phyloP scores from a whole-genome alignment of 1,140 invertebrate species.

The Nylanderia fulva region DNA sequence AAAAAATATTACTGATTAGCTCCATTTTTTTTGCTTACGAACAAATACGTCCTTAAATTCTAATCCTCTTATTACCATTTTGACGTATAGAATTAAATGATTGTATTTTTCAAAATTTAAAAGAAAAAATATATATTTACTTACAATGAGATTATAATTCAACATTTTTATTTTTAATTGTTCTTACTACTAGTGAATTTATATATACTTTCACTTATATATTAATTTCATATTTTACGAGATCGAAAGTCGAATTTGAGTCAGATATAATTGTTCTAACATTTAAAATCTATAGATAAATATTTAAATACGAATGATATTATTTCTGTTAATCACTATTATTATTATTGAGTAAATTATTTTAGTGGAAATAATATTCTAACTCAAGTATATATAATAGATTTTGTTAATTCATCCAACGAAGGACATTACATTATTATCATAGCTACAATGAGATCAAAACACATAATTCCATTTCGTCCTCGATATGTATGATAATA shows the following conservation, averaged over 20 bases:
- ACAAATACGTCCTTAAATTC: background rate
- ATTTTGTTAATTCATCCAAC: constrained; percentile 16
- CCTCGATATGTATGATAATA: background rate
- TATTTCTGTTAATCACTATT: background rate
- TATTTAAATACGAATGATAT: background rate
- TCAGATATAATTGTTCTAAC: too few species aligned
- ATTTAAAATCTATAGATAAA: background rate
- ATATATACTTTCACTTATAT: too few species aligned
- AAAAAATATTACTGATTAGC: background rate
- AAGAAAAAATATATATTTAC: background rate
- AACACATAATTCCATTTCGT: constrained; percentile 24
- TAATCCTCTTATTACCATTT: background rate
- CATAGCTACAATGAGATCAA: background rate
- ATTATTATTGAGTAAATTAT: background rate
- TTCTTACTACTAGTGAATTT: too few species aligned
- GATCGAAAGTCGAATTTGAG: too few species aligned
- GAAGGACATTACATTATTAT: constrained; percentile 11
- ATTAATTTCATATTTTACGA: too few species aligned
- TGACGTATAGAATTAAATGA: background rate
- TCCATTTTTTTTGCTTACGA: background rate
- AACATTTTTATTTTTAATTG: too few species aligned
- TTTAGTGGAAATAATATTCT: constrained; percentile 26
- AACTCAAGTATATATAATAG: constrained; percentile 11
- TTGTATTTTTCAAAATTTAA: background rate
- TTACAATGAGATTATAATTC: background rate